phyloP scores from a whole-genome alignment of 2,797 vertebrate species.

The Moxostoma hubbsi region DNA sequence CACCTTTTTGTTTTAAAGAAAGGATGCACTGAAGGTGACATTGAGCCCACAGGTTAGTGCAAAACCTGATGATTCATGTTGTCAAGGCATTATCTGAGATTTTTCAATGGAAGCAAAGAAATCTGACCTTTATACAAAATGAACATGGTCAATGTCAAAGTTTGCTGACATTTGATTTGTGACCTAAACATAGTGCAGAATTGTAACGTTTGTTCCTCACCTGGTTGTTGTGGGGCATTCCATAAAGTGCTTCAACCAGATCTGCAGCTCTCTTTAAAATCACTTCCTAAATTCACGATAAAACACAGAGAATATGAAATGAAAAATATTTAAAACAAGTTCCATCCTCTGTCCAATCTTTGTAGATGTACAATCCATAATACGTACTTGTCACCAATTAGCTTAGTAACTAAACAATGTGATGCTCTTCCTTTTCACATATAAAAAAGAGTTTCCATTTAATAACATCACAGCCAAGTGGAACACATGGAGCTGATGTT shows the following conservation, averaged over 20 bases:
- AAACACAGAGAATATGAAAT: slow-evolving; percentile 14
- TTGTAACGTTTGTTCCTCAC: slow-evolving; percentile 54
- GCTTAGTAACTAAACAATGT: slow-evolving; percentile 4
- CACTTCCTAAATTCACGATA: slow-evolving; percentile 85
- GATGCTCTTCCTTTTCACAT: slow-evolving; percentile 28
- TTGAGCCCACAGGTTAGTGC: too few species aligned
- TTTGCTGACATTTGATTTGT: too few species aligned
- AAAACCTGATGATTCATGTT: too few species aligned
- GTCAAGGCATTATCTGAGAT: too few species aligned
- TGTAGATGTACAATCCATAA: slow-evolving; percentile 13
- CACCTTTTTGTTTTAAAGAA: too few species aligned
- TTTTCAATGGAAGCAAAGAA: too few species aligned
- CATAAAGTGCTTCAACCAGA: slow-evolving; percentile 95
- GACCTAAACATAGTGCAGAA: too few species aligned
- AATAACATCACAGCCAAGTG: slow-evolving; percentile 43
- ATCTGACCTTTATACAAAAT: too few species aligned
- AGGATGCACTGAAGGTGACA: too few species aligned
- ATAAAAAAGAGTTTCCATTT: slow-evolving; percentile 37
- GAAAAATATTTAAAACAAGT: slow-evolving; percentile 2
- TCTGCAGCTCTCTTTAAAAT: slow-evolving; percentile 97
- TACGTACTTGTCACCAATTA: too few species aligned
- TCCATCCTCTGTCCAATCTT: slow-evolving; percentile 27
- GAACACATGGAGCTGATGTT: slow-evolving; percentile 52
- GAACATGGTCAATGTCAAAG: too few species aligned
- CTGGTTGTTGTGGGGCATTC: slow-evolving; percentile 98